Evolutionary conservation across 2,888 invertebrate genomes (phyloP), one percentile per base, ranked within the genome.

Genomic region (Heliconius hortense): DNA sequence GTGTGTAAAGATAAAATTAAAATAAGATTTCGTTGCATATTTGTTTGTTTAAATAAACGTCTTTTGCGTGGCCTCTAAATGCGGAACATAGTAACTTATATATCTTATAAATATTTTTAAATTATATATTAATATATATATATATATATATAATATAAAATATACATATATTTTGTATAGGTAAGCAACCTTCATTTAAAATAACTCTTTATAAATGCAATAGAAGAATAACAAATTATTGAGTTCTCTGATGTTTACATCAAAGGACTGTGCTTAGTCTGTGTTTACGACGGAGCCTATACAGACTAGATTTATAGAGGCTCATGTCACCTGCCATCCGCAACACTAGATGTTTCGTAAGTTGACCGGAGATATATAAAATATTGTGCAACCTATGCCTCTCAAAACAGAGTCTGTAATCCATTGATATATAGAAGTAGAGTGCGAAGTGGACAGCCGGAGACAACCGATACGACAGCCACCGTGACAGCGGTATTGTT

Each of bases 401-500:
- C 24, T n/a, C 64, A 3, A 15, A 66, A 69, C 80, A 87, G 82
- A 82, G 86, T 80, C 78, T 74, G 81, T 78, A 84, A 79, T 84
- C 62, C 77, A 63, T 70, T 69, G 79, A 69, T 31, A 76, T 67
- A 63, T 67, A 28, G n/a, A 13, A 60, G 75, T 76, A 74, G 80
- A 83, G 85, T 85, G 87, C 84, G 83, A 87, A 87, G 85, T 87
- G 85, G 85, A 86, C 82, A 83, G 81, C 82, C 82, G 82, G 84
- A 82, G 86, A 85, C 87, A 85, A 82, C 84, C 85, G 88, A 90
- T 89, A 88, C 85, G 84, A 82, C 83, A 86, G 89, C 89, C 88
- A 88, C 89, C 89, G 86, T 88, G 90, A 90, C 89, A 89, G 87
- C 87, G 85, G 89, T 88, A 92, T 92, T 91, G 92, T 92, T 89